Evolutionary conservation across 37 sponge, comb jelly and placozoan genomes (phyloP).

Genomic region (Spongilla lacustris): DNA sequence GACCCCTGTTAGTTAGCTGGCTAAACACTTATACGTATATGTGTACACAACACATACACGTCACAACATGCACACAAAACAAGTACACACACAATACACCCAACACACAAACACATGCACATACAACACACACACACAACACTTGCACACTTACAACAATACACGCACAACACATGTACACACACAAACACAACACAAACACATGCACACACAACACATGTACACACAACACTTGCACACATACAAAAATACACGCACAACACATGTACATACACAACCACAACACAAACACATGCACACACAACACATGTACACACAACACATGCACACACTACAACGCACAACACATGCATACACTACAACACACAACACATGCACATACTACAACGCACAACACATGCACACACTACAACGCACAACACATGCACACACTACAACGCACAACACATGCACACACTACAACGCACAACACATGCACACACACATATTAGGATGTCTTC

Average conservation of each 20-base stretch:
- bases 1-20: constrained; percentile 79
- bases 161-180: neutral
- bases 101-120: neutral
- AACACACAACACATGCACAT: neutral
- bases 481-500: constrained; percentile 88
- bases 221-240: neutral
- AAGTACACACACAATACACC: neutral
- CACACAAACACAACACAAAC: no score
- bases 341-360: no score
- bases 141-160: neutral
- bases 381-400: neutral
- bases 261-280: neutral
- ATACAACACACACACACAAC: neutral
- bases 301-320: neutral
- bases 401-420: neutral
- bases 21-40: constrained; percentile 6
- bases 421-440: neutral
- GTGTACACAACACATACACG: neutral
- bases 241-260: neutral
- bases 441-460: neutral
- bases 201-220: neutral
- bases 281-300: neutral
- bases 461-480: neutral
- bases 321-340: neutral
- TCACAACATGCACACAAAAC: neutral